Evolutionary conservation across 2,888 invertebrate species (phyloP), one percentile per base, ranked within the genome.

Genomic region (Sicus ferrugineus): DNA sequence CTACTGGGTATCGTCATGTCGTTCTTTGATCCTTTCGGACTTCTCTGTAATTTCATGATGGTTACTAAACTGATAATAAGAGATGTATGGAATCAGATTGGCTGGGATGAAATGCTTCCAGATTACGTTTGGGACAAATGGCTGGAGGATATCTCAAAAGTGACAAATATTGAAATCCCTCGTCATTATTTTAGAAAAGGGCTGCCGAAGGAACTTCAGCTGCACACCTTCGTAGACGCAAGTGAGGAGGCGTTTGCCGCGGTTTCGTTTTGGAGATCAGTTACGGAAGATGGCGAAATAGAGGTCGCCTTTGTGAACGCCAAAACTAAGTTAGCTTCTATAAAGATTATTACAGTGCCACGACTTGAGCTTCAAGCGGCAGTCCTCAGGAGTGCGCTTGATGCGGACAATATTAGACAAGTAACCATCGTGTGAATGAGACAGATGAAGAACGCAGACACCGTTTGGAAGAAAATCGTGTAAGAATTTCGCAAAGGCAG

Each of bases 21-120:
- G 0, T 68, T 66, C 42, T 68, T 42, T 58, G 65, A 70, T 58
- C 65, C 67, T 16, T 64, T 68, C 31, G 68, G 68, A n/a, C n/a
- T n/a, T n/a, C n/a, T n/a, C n/a, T n/a, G n/a, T n/a, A n/a, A n/a
- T n/a, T n/a, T n/a, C n/a, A 21, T 67, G 7, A 58, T 70, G 19
- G 70, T 50, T 31, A 50, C 69, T 1, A 71, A 72, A 58, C 67
- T 70, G 54, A 34, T 72, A 3, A 61, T 72, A 14, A 70, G 69
- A 28, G 70, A 70, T 28, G 31, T 70, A 26, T 72, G 70, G 70
- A 61, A 61, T 26, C 34, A 23, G 23, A 52, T 23, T 52, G 52
- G 19, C 19, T n/a, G n/a, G n/a, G n/a, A n/a, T n/a, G n/a, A n/a
- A n/a, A n/a, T n/a, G n/a, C n/a, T n/a, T n/a, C n/a, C 16, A 16